Evolutionary conservation across 2,113 vertebrate genomes (phyloP).

Genomic region (Myrmophylax atrothorax): DNA sequence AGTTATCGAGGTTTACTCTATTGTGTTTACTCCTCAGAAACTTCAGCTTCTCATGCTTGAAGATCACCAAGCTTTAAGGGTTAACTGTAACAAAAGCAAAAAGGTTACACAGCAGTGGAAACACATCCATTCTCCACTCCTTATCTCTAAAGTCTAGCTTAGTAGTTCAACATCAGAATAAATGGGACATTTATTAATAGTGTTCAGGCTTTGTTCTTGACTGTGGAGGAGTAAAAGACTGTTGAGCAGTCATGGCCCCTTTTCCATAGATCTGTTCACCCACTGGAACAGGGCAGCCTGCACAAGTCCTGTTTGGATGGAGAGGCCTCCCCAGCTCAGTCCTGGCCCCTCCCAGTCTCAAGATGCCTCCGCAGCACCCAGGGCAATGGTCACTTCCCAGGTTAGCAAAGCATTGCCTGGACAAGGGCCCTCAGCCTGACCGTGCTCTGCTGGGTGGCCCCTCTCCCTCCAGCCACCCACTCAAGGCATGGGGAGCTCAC

Average conservation of each 20-base stretch:
- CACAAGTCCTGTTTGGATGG: neutral
- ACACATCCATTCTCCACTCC: neutral
- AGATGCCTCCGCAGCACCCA: neutral
- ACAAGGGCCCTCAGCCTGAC: neutral
- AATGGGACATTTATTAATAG: neutral
- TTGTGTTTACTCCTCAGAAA: neutral
- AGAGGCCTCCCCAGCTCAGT: rapidly evolving
- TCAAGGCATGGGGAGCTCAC: neutral
- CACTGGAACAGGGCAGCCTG: neutral
- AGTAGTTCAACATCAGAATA: neutral
- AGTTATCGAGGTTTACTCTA: neutral
- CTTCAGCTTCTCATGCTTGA: neutral
- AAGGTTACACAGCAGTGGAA: neutral
- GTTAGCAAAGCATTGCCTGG: neutral
- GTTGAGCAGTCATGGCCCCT: too few species aligned
- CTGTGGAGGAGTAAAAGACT: rapidly evolving
- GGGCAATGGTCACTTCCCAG: rapidly evolving
- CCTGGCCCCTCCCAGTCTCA: too few species aligned
- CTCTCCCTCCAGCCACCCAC: too few species aligned
- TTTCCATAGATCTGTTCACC: too few species aligned
- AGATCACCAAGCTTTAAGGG: neutral
- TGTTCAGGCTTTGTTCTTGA: neutral
- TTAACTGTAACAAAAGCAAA: neutral
- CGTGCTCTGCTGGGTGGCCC: neutral
- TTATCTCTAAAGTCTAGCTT: neutral